phyloP scores from a whole-genome alignment of 2,797 vertebrate genomes.

The Paramormyrops hopkinsi region DNA sequence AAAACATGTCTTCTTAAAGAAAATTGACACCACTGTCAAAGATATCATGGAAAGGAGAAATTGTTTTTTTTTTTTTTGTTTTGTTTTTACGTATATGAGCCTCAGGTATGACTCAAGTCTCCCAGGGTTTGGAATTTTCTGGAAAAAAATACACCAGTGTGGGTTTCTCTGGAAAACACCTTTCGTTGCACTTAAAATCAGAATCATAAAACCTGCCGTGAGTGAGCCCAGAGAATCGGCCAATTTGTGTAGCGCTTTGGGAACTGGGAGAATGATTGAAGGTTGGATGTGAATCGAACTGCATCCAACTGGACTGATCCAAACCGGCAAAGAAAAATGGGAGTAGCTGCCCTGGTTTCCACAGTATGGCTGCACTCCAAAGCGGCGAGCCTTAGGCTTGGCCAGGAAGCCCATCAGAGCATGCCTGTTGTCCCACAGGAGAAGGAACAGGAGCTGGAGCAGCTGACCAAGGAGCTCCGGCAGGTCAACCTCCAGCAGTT shows the following conservation, averaged over 20 bases:
- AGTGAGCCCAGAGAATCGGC: neutral
- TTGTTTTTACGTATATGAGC: neutral
- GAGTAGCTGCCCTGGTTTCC: neutral
- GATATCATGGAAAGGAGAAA: neutral
- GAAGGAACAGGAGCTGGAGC: constrained; percentile 89
- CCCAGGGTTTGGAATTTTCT: neutral
- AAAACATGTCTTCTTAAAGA: neutral
- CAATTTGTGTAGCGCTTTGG: neutral
- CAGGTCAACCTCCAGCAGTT: constrained; percentile 98
- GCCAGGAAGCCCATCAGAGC: neutral
- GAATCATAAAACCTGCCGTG: neutral
- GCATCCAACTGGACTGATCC: neutral
- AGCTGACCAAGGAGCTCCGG: constrained; percentile 91
- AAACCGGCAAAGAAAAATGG: neutral
- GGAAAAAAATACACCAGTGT: neutral
- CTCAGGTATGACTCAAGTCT: neutral
- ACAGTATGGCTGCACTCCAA: neutral
- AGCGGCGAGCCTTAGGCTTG: neutral
- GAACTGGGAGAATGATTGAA: neutral
- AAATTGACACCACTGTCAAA: neutral
- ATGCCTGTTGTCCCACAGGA: constrained; percentile 60
- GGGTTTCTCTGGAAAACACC: neutral
- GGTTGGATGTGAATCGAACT: neutral
- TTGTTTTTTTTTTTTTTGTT: neutral
- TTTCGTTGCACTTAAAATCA: neutral